Evolutionary conservation across 2,888 invertebrate genomes (phyloP).

Genomic region (Oasisia sp.): DNA sequence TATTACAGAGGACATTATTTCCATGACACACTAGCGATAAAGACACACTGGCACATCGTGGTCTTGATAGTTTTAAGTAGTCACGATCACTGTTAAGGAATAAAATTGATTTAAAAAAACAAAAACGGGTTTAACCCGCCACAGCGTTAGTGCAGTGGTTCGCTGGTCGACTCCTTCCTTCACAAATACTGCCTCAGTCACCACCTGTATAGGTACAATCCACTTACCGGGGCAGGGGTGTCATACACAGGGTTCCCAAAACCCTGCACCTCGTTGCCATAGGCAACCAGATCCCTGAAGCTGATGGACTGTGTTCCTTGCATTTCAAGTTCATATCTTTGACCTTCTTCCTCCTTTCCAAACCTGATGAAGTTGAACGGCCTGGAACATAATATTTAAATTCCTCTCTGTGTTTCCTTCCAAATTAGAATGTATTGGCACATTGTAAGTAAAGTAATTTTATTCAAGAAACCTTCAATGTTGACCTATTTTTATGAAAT

Average conservation of each 20-base stretch:
- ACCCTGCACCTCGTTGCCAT: not conserved
- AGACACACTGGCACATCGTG: no score
- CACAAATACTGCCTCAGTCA: not conserved
- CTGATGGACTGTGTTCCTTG: not conserved
- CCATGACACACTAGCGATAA: no score
- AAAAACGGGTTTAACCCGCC: no score
- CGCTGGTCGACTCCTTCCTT: no score
- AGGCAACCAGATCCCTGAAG: not conserved
- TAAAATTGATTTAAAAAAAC: no score
- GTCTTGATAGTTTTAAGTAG: no score
- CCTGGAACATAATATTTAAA: not conserved
- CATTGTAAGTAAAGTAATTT: no score
- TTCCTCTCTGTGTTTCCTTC: not conserved
- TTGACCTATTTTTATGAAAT: no score
- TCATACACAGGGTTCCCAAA: not conserved
- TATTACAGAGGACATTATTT: no score
- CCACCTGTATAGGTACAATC: not conserved
- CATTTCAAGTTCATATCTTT: conserved; percentile 1
- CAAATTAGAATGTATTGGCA: not conserved
- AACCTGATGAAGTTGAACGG: not conserved
- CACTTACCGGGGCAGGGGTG: not conserved
- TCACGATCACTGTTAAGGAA: no score
- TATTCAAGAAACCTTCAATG: no score
- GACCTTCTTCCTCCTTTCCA: not conserved
- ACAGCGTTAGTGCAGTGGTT: no score